Base-by-base conservation (phyloP, 2,888 invertebrate species). In the Panzeria rudis region DNA sequence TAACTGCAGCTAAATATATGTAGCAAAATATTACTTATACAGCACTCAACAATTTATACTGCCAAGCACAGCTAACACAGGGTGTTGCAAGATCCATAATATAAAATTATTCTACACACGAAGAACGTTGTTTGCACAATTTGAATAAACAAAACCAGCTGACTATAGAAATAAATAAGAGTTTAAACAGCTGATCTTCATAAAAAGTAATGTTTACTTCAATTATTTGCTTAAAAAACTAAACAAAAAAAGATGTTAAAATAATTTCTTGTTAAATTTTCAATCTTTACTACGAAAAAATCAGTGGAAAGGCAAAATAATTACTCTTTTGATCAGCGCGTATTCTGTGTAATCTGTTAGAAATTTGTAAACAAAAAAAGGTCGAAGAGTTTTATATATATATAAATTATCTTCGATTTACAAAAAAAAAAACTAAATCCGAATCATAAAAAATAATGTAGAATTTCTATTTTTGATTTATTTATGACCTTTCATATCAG, bases 161-260 rank as follows among this genome's bases (percentile, higher is more conserved):
- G 75, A 69, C 64, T 82, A 50, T 32, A 9, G 25, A 35, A 29
- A 38, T 0, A 52, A 72, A 44, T 41, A 32, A 52, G 32, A 59
- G 61, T 83, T 73, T 77, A 71, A 64, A 84, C 83, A 84, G 75
- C 75, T 84, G 83, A 75, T 50, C 41, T n/a, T 56, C 35, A 52
- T 75, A 64, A 62, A 29, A 29, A 29, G 2, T 29, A 2, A 17
- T 50, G 17, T 50, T 50, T 20, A 15, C 20, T 50, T 50, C 1
- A 50, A 59, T 38, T 38, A 17, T 77, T 68, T 77, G 9, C 20
- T 23, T 44, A 35, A 47, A 29, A 3, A 47, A 47, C 1, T 15
- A 35, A 35, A 41, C 41, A 41, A 41, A 41, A 15, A 15, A 8
- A 15, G 0, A 15, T 41, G 41, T 3, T 41, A 15, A 6, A 50